These are phyloP conservation scores for Malurus cyaneus DNA, from an alignment of 2,113 vertebrate genomes.

Conservation along the genomic window DNA sequence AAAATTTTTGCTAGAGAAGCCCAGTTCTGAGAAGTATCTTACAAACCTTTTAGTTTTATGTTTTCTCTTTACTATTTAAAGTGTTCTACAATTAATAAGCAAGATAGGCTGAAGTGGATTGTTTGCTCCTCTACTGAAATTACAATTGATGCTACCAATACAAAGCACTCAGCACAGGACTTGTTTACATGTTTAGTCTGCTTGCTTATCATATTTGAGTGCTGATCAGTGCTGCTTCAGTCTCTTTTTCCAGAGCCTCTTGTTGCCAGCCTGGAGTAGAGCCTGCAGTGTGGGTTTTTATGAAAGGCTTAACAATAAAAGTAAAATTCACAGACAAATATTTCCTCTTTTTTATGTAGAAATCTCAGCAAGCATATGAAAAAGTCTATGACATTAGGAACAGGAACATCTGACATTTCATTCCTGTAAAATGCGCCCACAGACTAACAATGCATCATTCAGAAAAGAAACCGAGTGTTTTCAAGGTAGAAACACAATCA, in stretches of 20 bases:
- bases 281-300: background rate
- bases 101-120: background rate
- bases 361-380: background rate
- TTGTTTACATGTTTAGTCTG: conserved; percentile 48
- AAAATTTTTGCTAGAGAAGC: background rate
- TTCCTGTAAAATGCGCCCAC: background rate
- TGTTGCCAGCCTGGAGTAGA: background rate
- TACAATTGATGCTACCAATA: conserved; percentile 8
- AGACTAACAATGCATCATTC: background rate
- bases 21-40: background rate
- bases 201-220: conserved; percentile 22
- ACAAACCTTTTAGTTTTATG: background rate
- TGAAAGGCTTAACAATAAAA: background rate
- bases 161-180: conserved; percentile 12
- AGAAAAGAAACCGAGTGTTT: background rate
- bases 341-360: background rate
- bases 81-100: background rate
- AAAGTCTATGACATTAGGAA: background rate
- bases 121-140: conserved; percentile 38
- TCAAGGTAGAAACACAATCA: background rate
- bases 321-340: background rate
- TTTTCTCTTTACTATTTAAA: background rate
- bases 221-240: background rate
- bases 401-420: background rate
- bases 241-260: background rate